Evolutionary conservation across 2,797 vertebrate species (phyloP).

Genomic region (Menidia menidia): DNA sequence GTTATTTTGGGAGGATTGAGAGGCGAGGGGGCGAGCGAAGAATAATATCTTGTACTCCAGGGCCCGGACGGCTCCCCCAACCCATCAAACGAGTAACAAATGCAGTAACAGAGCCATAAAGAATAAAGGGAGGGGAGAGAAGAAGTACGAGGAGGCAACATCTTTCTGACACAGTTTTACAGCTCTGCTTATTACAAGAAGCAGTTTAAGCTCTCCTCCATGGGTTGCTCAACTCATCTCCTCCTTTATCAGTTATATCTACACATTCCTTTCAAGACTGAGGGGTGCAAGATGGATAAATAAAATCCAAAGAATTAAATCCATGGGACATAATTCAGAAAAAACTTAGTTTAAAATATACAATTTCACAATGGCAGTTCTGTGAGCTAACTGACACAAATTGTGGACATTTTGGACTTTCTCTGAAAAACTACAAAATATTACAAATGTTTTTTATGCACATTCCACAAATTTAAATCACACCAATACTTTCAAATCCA

Average conservation of each 20-base stretch:
- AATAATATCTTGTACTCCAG: conserved; percentile 86
- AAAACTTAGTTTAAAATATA: too few species aligned
- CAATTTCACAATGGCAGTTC: too few species aligned
- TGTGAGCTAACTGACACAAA: too few species aligned
- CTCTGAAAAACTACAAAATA: too few species aligned
- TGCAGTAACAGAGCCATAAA: conserved; percentile 84
- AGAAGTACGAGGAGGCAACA: conserved; percentile 82
- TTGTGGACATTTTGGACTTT: too few species aligned
- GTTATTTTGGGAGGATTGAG: conserved; percentile 81
- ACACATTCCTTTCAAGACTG: conserved; percentile 66
- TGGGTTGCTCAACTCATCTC: conserved; percentile 46
- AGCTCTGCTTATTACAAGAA: conserved; percentile 75
- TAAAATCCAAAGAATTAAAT: too few species aligned
- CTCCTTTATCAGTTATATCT: conserved; percentile 74
- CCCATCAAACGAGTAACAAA: conserved; percentile 86
- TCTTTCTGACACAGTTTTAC: conserved; percentile 84
- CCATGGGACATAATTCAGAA: too few species aligned
- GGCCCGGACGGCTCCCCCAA: conserved; percentile 79
- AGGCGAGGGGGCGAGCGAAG: conserved; percentile 73
- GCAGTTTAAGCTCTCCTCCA: conserved; percentile 73
- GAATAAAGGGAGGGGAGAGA: conserved; percentile 77
- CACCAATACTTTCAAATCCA: conserved; percentile 62
- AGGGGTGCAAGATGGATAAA: conserved; percentile 44
- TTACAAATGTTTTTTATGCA: too few species aligned
- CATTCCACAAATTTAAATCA: conserved; percentile 29